Conservation (phyloP, 2,888 invertebrate genomes). For the Thymelicus lineola region DNA sequence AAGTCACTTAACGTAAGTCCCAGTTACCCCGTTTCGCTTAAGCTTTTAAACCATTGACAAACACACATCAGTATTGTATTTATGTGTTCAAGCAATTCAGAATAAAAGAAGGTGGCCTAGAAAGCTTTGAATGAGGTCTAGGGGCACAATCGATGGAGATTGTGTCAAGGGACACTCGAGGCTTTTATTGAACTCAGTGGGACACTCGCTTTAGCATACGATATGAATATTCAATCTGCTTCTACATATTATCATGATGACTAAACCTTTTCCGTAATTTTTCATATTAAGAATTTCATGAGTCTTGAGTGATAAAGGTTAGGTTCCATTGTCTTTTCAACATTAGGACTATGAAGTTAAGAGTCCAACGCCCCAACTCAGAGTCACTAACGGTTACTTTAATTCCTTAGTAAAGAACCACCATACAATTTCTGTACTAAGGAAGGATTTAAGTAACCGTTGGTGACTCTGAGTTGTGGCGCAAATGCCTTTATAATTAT, state of each 20-base stretch:
- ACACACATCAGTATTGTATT: background rate
- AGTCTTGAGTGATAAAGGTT: too few relatives aligned
- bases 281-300: too few relatives aligned
- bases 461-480: too few relatives aligned
- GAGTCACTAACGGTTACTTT: too few relatives aligned
- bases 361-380: too few relatives aligned
- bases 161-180: conserved; percentile 4
- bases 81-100: conserved; percentile 10
- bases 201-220: background rate
- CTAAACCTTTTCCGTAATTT: too few relatives aligned
- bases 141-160: conserved; percentile 4
- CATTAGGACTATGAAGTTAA: too few relatives aligned
- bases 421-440: too few relatives aligned
- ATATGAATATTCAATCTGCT: background rate
- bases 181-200: background rate
- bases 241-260: background rate
- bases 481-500: too few relatives aligned
- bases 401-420: too few relatives aligned
- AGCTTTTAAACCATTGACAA: background rate
- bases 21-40: background rate
- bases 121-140: conserved; percentile 8
- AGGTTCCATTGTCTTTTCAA: too few relatives aligned
- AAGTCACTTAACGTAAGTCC: background rate
- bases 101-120: conserved; percentile 2
- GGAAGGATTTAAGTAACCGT: too few relatives aligned